These are phyloP conservation scores for Emesis castigata DNA, from an alignment of 2,888 invertebrate genomes.

Conservation along the genomic window DNA sequence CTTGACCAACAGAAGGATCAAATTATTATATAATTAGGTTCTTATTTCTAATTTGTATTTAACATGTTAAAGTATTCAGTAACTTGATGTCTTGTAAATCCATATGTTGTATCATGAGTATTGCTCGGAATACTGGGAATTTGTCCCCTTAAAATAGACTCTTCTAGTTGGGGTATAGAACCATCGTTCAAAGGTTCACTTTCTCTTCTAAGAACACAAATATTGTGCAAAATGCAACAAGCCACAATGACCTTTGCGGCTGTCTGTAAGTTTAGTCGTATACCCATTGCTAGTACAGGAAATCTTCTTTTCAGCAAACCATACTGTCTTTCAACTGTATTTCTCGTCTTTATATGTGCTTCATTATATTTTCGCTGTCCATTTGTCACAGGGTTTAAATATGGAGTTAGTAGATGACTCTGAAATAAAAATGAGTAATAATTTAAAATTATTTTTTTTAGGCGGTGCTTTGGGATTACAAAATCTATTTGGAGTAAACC, in stretches of 20 bases:
- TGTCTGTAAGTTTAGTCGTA: constrained; percentile 59
- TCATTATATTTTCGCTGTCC: constrained; percentile 40
- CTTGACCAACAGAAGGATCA: too few species aligned
- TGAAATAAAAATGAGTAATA: neutral
- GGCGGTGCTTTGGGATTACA: neutral
- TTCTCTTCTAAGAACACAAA: constrained; percentile 42
- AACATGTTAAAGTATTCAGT: neutral
- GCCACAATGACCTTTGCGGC: constrained; percentile 49
- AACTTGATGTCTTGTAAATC: constrained; percentile 8
- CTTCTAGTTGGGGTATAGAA: constrained; percentile 38
- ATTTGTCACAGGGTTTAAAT: constrained; percentile 38
- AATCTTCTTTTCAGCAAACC: neutral
- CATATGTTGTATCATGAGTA: constrained; percentile 4
- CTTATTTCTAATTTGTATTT: neutral
- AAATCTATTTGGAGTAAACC: neutral
- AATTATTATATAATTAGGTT: too few species aligned
- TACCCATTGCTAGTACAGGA: constrained; percentile 51
- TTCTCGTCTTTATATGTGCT: constrained; percentile 46
- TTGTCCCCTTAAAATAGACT: constrained; percentile 8
- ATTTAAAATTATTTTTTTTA: neutral
- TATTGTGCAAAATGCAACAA: constrained; percentile 56
- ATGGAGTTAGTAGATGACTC: constrained; percentile 37
- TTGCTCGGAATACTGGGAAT: neutral
- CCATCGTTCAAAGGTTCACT: constrained; percentile 41
- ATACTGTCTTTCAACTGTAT: constrained; percentile 38